Percentiles rank a stretch among this genome's conserved stretches.
Evolutionary conservation across 2,113 vertebrate genomes (phyloP).

Genomic region (Sphaerodactylus townsendi): DNA sequence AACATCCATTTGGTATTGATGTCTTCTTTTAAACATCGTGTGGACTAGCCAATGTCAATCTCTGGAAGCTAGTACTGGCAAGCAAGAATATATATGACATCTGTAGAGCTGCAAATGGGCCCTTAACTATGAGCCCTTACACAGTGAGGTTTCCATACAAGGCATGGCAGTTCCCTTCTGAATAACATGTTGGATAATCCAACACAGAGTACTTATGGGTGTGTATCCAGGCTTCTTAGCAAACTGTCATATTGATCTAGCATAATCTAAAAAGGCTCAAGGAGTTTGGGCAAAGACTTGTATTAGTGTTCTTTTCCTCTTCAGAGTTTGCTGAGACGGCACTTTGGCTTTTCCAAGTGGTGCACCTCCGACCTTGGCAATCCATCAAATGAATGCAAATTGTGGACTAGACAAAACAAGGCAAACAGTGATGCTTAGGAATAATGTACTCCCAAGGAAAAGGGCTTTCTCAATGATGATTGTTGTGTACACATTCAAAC

Average conservation of each 20-base stretch:
- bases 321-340: conserved; percentile 81
- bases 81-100: neutral
- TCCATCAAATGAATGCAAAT: conserved; percentile 84
- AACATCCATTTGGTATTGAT: neutral
- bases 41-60: neutral
- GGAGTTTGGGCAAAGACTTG: conserved; percentile 79
- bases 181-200: conserved; percentile 53
- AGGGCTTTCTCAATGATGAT: conserved; percentile 74
- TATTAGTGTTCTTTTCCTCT: conserved; percentile 73
- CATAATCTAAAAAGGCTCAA: conserved; percentile 69
- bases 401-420: conserved; percentile 80
- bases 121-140: neutral
- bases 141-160: conserved; percentile 53
- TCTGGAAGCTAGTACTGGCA: neutral
- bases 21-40: neutral
- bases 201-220: conserved; percentile 68
- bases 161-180: conserved; percentile 41
- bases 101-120: neutral
- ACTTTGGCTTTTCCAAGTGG: conserved; percentile 83
- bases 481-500: conserved; percentile 78
- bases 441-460: conserved; percentile 74
- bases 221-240: conserved; percentile 69
- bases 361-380: conserved; percentile 83
- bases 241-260: conserved; percentile 82
- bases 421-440: conserved; percentile 81